Conservation (phyloP, 2,113 vertebrate species). For the Craseonycteris thonglongyai region DNA sequence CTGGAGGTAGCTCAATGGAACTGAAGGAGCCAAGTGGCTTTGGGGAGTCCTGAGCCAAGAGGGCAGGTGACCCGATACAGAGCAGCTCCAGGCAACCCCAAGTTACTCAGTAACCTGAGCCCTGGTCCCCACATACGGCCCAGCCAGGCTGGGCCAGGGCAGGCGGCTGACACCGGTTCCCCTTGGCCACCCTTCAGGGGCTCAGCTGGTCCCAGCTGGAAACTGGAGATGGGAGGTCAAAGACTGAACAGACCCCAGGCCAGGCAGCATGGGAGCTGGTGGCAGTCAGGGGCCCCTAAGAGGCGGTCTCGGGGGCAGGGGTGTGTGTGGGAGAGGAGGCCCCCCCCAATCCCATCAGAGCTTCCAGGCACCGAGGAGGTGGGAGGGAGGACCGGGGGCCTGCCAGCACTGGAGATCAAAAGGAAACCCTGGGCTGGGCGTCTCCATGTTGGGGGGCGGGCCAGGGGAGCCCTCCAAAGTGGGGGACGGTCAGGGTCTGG, state of each 20-base stretch:
- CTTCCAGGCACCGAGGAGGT: background rate
- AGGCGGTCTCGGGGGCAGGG: background rate
- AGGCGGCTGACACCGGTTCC: background rate
- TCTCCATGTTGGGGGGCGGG: background rate
- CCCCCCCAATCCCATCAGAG: background rate
- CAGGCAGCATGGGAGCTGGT: background rate
- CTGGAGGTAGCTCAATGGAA: background rate
- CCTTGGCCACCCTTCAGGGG: background rate
- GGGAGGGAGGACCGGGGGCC: background rate
- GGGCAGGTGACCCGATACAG: background rate
- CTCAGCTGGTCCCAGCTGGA: background rate
- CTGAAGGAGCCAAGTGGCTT: background rate
- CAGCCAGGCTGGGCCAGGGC: background rate
- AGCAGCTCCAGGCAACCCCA: background rate
- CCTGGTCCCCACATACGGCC: background rate
- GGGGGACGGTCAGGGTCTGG: no score
- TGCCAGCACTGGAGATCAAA: background rate
- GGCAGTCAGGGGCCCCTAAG: background rate
- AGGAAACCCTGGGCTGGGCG: background rate
- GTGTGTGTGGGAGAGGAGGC: background rate
- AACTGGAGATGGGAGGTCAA: constrained; percentile 17
- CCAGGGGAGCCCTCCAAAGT: background rate
- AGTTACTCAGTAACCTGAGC: constrained; percentile 47
- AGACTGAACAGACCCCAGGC: background rate
- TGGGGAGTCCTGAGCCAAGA: background rate